These are phyloP conservation scores for Semicossyphus pulcher DNA, from an alignment of 2,113 vertebrate species.

Conservation along the genomic window DNA sequence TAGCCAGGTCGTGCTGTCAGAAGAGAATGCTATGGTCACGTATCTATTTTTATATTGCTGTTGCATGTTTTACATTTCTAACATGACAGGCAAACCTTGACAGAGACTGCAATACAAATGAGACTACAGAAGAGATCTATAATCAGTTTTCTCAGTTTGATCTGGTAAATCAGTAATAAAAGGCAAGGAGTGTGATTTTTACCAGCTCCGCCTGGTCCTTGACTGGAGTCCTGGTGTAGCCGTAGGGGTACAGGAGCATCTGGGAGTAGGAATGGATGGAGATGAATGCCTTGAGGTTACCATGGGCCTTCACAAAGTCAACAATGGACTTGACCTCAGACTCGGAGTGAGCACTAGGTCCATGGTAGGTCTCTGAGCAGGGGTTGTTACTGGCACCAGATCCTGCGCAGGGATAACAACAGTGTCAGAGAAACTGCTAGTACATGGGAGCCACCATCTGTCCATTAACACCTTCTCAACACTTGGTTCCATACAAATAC, in stretches of 20 bases:
- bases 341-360: slow-evolving; percentile 88
- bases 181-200: slow-evolving; percentile 21
- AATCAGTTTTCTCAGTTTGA: not conserved
- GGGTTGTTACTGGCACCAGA: slow-evolving; percentile 86
- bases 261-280: slow-evolving; percentile 97
- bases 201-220: slow-evolving; percentile 88
- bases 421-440: not conserved
- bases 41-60: not conserved
- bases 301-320: slow-evolving; percentile 89
- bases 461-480: not conserved
- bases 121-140: not conserved
- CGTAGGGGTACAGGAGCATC: slow-evolving; percentile 93
- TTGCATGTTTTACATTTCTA: not conserved
- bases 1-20: slow-evolving; percentile 85
- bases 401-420: slow-evolving; percentile 66
- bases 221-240: slow-evolving; percentile 80
- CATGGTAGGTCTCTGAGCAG: slow-evolving; percentile 88
- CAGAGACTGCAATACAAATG: no score
- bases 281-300: slow-evolving; percentile 92
- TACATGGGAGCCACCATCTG: not conserved
- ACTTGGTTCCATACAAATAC: not conserved
- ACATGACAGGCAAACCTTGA: not conserved
- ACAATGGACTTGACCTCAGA: slow-evolving; percentile 93
- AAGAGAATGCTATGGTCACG: not conserved
- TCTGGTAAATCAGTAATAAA: not conserved